Conservation (phyloP, 1,140 invertebrate species). For the Bombyx mandarina region DNA sequence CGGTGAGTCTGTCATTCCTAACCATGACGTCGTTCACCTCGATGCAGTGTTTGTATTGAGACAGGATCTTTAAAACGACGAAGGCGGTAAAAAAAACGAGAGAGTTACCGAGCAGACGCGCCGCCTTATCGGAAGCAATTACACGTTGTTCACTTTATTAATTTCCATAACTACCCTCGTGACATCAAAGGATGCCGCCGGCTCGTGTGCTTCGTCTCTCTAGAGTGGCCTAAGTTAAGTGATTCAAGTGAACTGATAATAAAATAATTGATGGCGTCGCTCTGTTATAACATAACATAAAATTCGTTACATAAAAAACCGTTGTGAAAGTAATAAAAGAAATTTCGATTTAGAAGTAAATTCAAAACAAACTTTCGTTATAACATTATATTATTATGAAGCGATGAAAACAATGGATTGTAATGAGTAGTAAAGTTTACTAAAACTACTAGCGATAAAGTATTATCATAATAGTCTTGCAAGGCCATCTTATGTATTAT, state of each 20-base stretch:
- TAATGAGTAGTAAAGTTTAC: no score
- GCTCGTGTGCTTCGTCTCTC: slow-evolving; percentile 24
- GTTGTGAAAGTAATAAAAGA: no score
- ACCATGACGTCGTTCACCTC: slow-evolving; percentile 3
- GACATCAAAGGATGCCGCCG: slow-evolving; percentile 55
- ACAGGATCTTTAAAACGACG: slow-evolving; percentile 30
- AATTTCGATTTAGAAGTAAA: no score
- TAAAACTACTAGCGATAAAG: no score
- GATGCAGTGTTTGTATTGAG: slow-evolving; percentile 28
- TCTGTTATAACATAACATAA: no score
- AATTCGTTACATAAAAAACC: no score
- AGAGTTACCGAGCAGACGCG: slow-evolving; percentile 26
- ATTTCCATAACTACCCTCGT: slow-evolving; percentile 65
- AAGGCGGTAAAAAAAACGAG: slow-evolving; percentile 28
- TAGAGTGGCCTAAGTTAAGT: neutral
- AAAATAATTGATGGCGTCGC: neutral
- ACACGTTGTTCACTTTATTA: slow-evolving; percentile 62
- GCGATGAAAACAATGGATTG: no score
- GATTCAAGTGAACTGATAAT: neutral
- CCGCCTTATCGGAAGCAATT: slow-evolving; percentile 66
- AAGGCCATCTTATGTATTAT: no score
- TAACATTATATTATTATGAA: no score
- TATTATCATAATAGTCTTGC: no score
- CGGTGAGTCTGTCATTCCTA: no score
- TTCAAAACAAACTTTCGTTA: no score